Base-by-base conservation (phyloP, 2,888 invertebrate genomes). In the Cosmopolites sordidus region DNA sequence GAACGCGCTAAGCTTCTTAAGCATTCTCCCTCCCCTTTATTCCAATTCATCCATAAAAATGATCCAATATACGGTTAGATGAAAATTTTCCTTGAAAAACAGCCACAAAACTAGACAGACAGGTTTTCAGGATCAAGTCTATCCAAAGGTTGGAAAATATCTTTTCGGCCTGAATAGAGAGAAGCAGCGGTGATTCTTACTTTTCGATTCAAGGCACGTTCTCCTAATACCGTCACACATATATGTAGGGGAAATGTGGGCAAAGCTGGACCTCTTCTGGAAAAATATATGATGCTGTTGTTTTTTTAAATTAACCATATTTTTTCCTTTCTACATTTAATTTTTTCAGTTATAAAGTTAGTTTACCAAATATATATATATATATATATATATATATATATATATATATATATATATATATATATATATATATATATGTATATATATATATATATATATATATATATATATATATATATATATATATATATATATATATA, bases 151-250 rank as follows among this genome's bases (percentile, higher is more conserved):
- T 60, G 58, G 60, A 61, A 60, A 59, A 61, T 59, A 59, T 51
- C 58, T 66, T 65, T 62, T 60, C 49, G 59, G 64, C 62, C 56
- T 49, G 60, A 61, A 62, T 54, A 43, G 58, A 61, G 60, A 62
- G 62, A 61, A 66, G 64, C 50, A 62, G 60, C 63, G 63, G 67
- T 72, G 71, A 72, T 72, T 71, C 71, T 71, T 71, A 70, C 65
- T 71, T 72, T 70, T 67, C 66, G 67, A 72, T 72, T 72, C 72
- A 69, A 66, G 67, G 67, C 72, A 72, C 72, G 72, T 72, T 71
- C 68, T 66, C 61, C 63, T 72, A 72, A 72, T 72, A 67, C 71
- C 69, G 65, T 70, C 71, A 69, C 71, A 72, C 70, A 72, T 71
- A 68, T 69, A 67, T 65, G 65, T 64, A 62, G 66, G 64, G 64